Evolutionary conservation across 2,113 vertebrate genomes (phyloP).

Genomic region (Anolis carolinensis): DNA sequence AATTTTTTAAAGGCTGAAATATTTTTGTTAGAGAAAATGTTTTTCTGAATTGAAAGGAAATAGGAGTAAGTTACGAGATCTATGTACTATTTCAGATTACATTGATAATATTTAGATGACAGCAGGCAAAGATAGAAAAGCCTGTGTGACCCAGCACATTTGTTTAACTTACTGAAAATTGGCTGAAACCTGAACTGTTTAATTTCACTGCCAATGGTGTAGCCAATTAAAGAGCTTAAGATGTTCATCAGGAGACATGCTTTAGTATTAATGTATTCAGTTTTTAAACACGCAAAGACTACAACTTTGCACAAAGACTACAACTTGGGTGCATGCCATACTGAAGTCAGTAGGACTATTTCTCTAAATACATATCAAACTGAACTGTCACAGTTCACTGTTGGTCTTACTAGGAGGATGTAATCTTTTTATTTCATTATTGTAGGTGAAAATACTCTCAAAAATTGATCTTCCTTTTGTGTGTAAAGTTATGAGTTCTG

Average conservation of each 20-base stretch:
- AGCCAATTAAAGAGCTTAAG: constrained; percentile 38
- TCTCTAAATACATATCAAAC: neutral
- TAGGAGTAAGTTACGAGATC: neutral
- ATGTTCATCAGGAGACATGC: constrained; percentile 38
- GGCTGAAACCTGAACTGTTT: constrained; percentile 1
- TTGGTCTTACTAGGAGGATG: too few species aligned
- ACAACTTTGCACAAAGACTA: neutral
- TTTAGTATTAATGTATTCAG: neutral
- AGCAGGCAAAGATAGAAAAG: neutral
- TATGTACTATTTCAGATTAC: neutral
- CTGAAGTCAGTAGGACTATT: neutral
- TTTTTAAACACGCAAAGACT: neutral
- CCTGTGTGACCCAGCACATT: neutral
- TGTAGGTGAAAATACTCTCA: too few species aligned
- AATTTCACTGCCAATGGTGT: constrained; percentile 31
- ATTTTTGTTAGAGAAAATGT: neutral
- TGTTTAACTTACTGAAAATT: constrained; percentile 22
- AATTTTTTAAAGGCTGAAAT: neutral
- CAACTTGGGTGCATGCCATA: neutral
- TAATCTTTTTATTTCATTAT: too few species aligned
- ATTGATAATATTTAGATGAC: neutral
- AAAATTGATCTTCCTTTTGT: too few species aligned
- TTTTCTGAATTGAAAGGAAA: neutral
- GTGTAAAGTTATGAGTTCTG: too few species aligned
- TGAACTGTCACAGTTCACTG: neutral